Base-by-base conservation (phyloP, 2,888 invertebrate species). In the Xestia ashworthii region DNA sequence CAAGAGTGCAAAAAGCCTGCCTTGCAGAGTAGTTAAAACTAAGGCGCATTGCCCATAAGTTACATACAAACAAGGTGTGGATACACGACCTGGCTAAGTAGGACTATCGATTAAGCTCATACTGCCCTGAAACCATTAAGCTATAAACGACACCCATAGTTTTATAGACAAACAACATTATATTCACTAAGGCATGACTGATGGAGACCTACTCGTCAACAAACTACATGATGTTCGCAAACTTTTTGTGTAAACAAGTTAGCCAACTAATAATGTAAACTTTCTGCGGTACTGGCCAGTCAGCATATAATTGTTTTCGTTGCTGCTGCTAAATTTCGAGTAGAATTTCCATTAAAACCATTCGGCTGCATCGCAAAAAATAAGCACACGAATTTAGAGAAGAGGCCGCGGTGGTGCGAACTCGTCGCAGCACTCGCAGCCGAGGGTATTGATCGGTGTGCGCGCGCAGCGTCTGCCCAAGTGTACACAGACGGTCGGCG, bases 371-470 rank as follows among this genome's bases (percentile, higher is more conserved):
- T 90, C 83, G 89, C 92, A 92, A 93, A 94, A 94, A 94, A 94
- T 93, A 92, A 93, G 94, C 92, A 90, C 92, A 93, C 93, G 92
- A 95, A 95, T 95, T 95, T 93, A 91, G 93, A 92, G 92, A 92
- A 90, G 91, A 91, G 92, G 88, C 92, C 93, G 93, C 93, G 95
- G 62, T 94, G 94, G 93, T 94, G 95, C 92, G 93, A 95, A 93
- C 94, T 91, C 94, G 93, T 92, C 94, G 93, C 94, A 92, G 93
- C 91, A 94, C 93, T 92, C 94, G 93, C 94, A 92, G 93, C 91
- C 93, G 92, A 91, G 91, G 91, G 92, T 96, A 96, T 96, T 95
- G 96, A 96, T 96, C 96, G 94, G 91, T 88, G 90, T 96, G 96
- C 96, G 96, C 96, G 96, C 96, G 96, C 96, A 96, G 82, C 92